Evolutionary conservation across 2,888 invertebrate species (phyloP), one percentile per base, ranked within the genome.

Genomic region (Polyploca ridens): DNA sequence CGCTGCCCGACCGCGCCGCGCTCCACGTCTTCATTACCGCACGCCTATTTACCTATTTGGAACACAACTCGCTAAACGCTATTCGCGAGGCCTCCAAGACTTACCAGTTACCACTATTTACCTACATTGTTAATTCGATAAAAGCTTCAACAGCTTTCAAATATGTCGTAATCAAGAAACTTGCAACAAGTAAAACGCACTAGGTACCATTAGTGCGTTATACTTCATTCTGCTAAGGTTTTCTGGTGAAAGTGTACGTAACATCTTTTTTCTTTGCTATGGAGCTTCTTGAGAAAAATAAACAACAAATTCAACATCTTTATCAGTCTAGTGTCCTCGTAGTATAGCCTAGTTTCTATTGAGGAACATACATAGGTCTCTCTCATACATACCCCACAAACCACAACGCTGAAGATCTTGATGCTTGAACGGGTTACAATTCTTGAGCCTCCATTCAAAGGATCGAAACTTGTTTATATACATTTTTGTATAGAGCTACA

Each of bases 1-100:
- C 67, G 35, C 82, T 76, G 71, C 74, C 41, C 13, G n/a, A 10
- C 54, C 19, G 54, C 54, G 54, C n/a, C 7, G 7, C 49, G 49
- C n/a, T 54, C 54, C 7, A 19, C 78, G 83, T 84, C 86, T 90
- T 91, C 91, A 91, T 93, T 93, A 93, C 91, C 85, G 87, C 19
- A n/a, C 54, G 54, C 74, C 75, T 77, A 75, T 82, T 79, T 85
- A 41, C 41, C 41, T 41, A 86, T 84, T 85, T 84, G 82, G 64
- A 74, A 67, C 69, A 73, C 73, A 81, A 77, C 79, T 77, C 73
- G 74, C 82, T 76, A 72, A 77, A 87, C 75, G 83, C 85, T 90
- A 89, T 91, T 91, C 89, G 91, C 91, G 82, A 87, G 81, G 77
- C 74, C 73, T 73, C 2, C 19, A 19, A 54, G 7, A 41, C 10